phyloP scores from a whole-genome alignment of 2,113 vertebrate species.

The Oreochromis niloticus region DNA sequence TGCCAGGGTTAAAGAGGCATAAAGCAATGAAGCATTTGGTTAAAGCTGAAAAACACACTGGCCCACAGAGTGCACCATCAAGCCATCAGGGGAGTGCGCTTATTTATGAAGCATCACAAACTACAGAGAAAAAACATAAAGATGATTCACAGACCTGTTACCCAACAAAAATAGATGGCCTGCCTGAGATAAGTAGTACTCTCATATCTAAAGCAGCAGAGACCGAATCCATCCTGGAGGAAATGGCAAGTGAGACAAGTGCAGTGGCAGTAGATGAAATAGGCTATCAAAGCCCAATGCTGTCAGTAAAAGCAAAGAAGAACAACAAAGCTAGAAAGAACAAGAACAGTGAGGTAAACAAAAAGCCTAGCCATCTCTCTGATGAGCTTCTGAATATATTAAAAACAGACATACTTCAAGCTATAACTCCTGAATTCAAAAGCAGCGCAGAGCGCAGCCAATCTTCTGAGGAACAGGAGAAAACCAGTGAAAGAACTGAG shows the following conservation, averaged over 20 bases:
- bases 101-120: slow-evolving; percentile 49
- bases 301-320: slow-evolving; percentile 58
- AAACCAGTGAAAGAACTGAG: slow-evolving; percentile 23
- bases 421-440: slow-evolving; percentile 66
- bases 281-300: slow-evolving; percentile 19
- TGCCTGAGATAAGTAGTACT: slow-evolving; percentile 37
- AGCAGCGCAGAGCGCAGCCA: slow-evolving; percentile 9
- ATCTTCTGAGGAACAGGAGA: slow-evolving; percentile 35
- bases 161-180: slow-evolving; percentile 35
- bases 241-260: slow-evolving; percentile 38
- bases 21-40: slow-evolving; percentile 87
- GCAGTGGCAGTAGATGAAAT: slow-evolving; percentile 26
- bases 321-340: slow-evolving; percentile 61
- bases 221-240: slow-evolving; percentile 41
- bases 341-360: slow-evolving; percentile 52
- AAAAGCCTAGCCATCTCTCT: slow-evolving; percentile 36
- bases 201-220: slow-evolving; percentile 45
- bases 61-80: slow-evolving; percentile 37
- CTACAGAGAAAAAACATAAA: slow-evolving; percentile 57
- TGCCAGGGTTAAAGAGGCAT: slow-evolving; percentile 88
- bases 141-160: slow-evolving; percentile 56
- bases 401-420: slow-evolving; percentile 70
- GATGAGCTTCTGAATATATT: slow-evolving; percentile 61
- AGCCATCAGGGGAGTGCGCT: slow-evolving; percentile 37
- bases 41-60: slow-evolving; percentile 38